Evolutionary conservation across 2,797 vertebrate species (phyloP).

Genomic region (Ambastaia sidthimunki): DNA sequence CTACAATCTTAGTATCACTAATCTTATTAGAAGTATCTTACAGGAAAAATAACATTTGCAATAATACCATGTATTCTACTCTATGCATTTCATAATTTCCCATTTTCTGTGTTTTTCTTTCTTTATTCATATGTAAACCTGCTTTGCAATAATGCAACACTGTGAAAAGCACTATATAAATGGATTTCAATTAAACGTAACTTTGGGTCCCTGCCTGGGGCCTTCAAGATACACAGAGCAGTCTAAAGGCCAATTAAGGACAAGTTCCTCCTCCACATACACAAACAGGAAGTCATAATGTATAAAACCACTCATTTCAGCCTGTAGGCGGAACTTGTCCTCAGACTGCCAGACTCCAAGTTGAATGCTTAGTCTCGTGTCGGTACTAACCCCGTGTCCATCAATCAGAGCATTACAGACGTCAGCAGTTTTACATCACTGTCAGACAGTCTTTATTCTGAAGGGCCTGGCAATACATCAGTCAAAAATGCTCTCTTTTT

Average conservation of each 20-base stretch:
- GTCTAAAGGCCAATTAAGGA: constrained; percentile 35
- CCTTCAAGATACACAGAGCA: background rate
- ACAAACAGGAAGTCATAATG: constrained; percentile 12
- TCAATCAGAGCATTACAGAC: constrained; percentile 32
- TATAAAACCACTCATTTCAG: constrained; percentile 26
- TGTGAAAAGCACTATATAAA: background rate
- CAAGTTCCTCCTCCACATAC: constrained; percentile 22
- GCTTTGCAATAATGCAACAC: no score
- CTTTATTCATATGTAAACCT: no score
- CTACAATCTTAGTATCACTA: no score
- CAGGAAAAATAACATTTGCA: no score
- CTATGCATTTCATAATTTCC: no score
- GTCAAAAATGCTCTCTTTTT: background rate
- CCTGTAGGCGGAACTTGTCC: constrained; percentile 29
- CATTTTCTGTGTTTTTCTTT: no score
- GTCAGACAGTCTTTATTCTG: constrained; percentile 21
- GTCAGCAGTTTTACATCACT: constrained; percentile 47
- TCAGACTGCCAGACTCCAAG: constrained; percentile 33
- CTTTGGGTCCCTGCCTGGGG: background rate
- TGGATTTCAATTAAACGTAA: background rate
- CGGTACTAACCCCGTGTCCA: constrained; percentile 14
- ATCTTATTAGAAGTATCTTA: no score
- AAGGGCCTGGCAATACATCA: constrained; percentile 36
- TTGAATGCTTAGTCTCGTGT: constrained; percentile 37
- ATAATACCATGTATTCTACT: no score